Evolutionary conservation across 2,888 invertebrate genomes (phyloP), one percentile per base, ranked within the genome.

Genomic region (Eupithecia tripunctaria): DNA sequence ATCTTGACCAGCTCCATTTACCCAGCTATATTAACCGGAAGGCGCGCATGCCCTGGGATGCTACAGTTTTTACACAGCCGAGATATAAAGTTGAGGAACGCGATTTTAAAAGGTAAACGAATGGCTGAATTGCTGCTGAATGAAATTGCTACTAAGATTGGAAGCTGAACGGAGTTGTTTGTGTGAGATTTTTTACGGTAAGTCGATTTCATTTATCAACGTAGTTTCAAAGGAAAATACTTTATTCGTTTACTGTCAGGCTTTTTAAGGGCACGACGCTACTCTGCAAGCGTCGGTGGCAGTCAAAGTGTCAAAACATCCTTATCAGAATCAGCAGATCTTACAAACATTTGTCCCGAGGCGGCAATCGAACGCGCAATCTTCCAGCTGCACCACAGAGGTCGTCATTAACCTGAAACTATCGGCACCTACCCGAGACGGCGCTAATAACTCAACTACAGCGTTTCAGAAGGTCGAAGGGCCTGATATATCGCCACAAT

Each of bases 401-500:
- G 2, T 32, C 32, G 32, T 32, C 36, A 41, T 38, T 65, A 73
- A 70, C 64, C 64, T 67, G 32, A 51, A 63, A 67, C 69, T 72
- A 75, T 75, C 51, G 74, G 71, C 74, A 66, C 10, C 43, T 47
- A 68, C 71, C 71, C 74, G 74, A 72, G 74, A 72, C 70, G 62
- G 63, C 67, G 70, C 74, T 75, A 72, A 75, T 72, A 75, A 70
- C 72, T 72, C 69, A 70, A 62, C 69, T 47, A 75, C 71, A 74
- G 71, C 68, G 71, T 69, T 71, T 63, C 67, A 41, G 74, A 70
- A 75, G 77, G 75, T 74, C 79, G 73, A 66, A 76, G 77, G 77
- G 70, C 73, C 78, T 74, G 89, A 91, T 89, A 89, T 91, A 91
- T 90, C 84, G 90, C 86, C 90, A 88, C 88, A 78, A 77, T 81